Percentiles rank a stretch among this genome's conserved stretches.
phyloP scores from a whole-genome alignment of 2,797 vertebrate genomes.

The Crypturellus tataupa region DNA sequence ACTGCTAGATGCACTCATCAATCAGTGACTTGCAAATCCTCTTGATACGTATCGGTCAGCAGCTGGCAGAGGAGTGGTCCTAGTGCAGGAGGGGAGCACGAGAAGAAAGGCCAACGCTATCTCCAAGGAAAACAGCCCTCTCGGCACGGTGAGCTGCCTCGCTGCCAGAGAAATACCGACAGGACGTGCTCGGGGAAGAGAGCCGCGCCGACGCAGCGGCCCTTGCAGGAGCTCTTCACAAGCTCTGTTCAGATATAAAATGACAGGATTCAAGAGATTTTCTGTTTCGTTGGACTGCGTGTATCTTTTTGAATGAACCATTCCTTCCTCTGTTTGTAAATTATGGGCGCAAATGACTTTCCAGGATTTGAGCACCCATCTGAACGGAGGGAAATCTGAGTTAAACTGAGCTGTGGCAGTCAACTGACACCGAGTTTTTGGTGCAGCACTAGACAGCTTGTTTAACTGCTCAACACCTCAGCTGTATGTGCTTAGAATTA shows the following conservation, averaged over 20 bases:
- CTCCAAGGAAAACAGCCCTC: accelerated
- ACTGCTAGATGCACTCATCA: background rate
- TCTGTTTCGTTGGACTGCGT: background rate
- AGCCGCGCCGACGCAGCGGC: background rate
- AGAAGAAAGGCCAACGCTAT: background rate
- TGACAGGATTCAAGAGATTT: background rate
- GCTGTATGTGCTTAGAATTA: background rate
- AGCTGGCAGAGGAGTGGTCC: background rate
- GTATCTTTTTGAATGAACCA: background rate
- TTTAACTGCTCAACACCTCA: background rate
- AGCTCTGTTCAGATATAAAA: background rate
- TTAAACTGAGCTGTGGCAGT: background rate
- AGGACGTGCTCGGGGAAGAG: background rate
- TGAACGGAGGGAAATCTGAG: background rate
- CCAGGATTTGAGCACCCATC: background rate
- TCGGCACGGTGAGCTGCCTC: background rate
- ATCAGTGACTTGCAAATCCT: background rate
- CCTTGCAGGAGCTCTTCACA: background rate
- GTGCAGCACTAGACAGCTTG: background rate
- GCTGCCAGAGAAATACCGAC: background rate
- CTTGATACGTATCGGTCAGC: background rate
- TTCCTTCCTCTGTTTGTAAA: background rate
- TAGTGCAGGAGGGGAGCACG: background rate
- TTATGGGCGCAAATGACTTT: background rate
- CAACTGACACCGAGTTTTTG: background rate